Evolutionary conservation across 1,140 invertebrate species (phyloP).

Genomic region (Zeugodacus cucurbitae): DNA sequence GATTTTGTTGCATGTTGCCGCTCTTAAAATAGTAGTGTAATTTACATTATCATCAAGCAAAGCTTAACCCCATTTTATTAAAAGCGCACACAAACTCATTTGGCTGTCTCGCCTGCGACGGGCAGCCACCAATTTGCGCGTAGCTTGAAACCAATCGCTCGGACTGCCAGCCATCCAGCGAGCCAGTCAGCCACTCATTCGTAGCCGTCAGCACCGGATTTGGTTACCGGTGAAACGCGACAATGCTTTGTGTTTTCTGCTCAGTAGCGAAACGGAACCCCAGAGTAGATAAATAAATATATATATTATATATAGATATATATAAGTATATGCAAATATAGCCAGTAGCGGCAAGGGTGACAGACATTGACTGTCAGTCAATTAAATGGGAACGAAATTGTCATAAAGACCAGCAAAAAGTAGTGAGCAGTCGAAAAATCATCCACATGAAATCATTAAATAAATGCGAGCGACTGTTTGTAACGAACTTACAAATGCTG

Average conservation of each 20-base stretch:
- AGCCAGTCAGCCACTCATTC: not conserved
- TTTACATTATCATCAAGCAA: not conserved
- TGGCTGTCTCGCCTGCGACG: not conserved
- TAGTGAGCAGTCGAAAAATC: not conserved
- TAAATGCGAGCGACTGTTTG: not conserved
- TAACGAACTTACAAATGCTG: not conserved
- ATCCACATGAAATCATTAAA: not conserved
- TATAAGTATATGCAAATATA: not conserved
- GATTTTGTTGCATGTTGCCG: not conserved
- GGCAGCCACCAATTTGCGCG: not conserved
- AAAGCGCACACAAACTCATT: not conserved
- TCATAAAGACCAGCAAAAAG: not conserved
- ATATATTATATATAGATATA: not conserved
- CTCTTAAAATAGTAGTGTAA: constrained; percentile 14
- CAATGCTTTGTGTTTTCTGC: constrained; percentile 10
- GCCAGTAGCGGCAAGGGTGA: not conserved
- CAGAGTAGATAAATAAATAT: not conserved
- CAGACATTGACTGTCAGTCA: not conserved
- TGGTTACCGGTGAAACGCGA: not conserved
- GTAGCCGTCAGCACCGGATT: not conserved
- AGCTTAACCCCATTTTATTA: constrained; percentile 18
- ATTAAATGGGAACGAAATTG: not conserved
- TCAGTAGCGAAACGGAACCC: not conserved
- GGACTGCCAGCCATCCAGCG: not conserved
- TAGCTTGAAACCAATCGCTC: not conserved